Percentiles rank a stretch among this genome's conserved stretches.
These are phyloP conservation scores for Synergus umbraculus DNA, from an alignment of 2,888 invertebrate species.

Conservation along the genomic window DNA sequence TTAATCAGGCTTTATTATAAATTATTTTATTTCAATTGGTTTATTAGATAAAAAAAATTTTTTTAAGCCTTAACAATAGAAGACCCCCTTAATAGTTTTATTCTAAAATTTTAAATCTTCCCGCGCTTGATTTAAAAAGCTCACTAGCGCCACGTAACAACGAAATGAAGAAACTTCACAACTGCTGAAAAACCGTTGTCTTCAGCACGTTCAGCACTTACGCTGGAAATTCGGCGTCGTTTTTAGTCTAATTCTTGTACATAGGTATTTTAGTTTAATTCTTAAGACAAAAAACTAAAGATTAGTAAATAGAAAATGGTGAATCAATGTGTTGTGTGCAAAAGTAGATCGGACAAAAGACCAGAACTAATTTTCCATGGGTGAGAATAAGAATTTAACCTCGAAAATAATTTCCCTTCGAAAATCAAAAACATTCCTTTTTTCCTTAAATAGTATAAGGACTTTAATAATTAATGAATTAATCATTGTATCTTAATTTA, in stretches of 20 bases:
- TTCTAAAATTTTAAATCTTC: neutral
- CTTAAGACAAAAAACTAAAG: neutral
- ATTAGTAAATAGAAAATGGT: neutral
- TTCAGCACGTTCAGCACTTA: neutral
- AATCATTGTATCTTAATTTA: neutral
- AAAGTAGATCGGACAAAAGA: neutral
- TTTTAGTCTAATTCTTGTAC: neutral
- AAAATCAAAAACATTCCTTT: neutral
- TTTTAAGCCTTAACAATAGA: too few species aligned
- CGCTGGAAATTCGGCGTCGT: neutral
- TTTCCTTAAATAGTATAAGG: neutral
- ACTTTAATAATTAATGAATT: neutral
- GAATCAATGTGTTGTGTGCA: neutral
- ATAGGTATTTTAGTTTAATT: neutral
- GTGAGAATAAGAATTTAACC: slow-evolving; percentile 6
- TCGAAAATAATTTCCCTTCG: too few species aligned
- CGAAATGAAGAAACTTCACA: neutral
- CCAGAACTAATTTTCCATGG: slow-evolving; percentile 6
- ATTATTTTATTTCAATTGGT: too few species aligned
- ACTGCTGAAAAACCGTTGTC: neutral
- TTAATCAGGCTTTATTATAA: too few species aligned
- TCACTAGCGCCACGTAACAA: neutral
- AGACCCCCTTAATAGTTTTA: too few species aligned
- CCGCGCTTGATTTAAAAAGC: neutral
- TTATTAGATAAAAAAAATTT: too few species aligned